A percentile compares a stretch with the other conserved stretches of the same genome.
Evolutionary conservation across 2,113 vertebrate genomes (phyloP).

Genomic region (Boulengeromyrus knoepffleri): DNA sequence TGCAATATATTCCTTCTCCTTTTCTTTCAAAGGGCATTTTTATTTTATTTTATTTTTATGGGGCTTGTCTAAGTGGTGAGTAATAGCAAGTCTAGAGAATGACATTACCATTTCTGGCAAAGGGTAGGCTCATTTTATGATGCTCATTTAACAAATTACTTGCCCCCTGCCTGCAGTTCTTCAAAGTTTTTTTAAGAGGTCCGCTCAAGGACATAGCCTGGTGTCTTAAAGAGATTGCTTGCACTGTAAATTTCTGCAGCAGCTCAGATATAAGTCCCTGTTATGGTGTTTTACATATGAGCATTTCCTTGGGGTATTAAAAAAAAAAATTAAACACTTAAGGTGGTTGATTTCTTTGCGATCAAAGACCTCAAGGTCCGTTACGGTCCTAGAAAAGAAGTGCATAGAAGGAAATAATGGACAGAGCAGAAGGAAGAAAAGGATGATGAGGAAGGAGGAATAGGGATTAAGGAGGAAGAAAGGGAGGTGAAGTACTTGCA

Average conservation of each 20-base stretch:
- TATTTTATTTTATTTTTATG: constrained; percentile 14
- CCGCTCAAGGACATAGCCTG: background rate
- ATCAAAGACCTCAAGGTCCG: background rate
- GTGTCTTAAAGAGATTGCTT: background rate
- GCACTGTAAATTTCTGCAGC: background rate
- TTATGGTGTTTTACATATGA: background rate
- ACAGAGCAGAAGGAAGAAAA: background rate
- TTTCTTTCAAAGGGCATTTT: constrained; percentile 11
- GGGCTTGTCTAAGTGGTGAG: constrained; percentile 11
- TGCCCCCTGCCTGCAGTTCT: constrained; percentile 8
- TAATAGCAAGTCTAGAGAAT: constrained; percentile 16
- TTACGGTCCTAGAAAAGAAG: background rate
- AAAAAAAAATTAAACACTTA: background rate
- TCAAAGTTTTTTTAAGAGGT: constrained; percentile 11
- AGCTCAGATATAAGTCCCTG: background rate
- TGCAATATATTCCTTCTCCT: background rate
- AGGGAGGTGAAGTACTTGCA: background rate
- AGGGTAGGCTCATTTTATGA: constrained; percentile 13
- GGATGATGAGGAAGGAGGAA: background rate
- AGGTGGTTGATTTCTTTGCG: background rate
- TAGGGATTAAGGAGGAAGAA: background rate
- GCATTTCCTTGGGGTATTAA: background rate
- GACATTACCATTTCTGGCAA: constrained; percentile 16
- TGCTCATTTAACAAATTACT: constrained; percentile 21
- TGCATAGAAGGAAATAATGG: background rate